These are phyloP conservation scores for Scaptomyza tumidula DNA, from an alignment of 2,888 invertebrate species.

Conservation along the genomic window DNA sequence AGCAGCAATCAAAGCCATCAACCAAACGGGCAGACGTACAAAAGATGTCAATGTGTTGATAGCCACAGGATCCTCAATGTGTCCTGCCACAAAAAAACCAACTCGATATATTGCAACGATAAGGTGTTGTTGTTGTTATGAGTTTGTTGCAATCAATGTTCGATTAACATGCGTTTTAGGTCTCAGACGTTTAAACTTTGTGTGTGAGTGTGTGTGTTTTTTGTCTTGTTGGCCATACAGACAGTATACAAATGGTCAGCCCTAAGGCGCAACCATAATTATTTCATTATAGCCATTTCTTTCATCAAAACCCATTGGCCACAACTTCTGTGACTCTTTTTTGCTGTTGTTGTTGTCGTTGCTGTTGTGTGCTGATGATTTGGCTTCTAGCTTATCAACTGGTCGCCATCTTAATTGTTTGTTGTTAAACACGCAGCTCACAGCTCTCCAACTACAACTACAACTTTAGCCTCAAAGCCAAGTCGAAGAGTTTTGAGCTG, in stretches of 20 bases:
- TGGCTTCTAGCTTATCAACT: slow-evolving; percentile 73
- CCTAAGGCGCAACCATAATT: slow-evolving; percentile 77
- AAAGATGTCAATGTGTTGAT: slow-evolving; percentile 63
- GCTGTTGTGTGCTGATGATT: slow-evolving; percentile 67
- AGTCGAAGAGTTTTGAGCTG: neutral
- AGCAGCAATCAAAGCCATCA: slow-evolving; percentile 74
- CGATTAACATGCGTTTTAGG: slow-evolving; percentile 74
- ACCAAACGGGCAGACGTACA: slow-evolving; percentile 49
- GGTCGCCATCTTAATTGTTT: slow-evolving; percentile 82
- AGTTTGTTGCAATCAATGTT: slow-evolving; percentile 67
- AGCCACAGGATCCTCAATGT: slow-evolving; percentile 39
- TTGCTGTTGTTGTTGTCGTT: slow-evolving; percentile 21
- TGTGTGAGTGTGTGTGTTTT: neutral
- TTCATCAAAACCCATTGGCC: slow-evolving; percentile 70
- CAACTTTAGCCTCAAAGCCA: slow-evolving; percentile 21
- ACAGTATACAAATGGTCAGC: slow-evolving; percentile 61
- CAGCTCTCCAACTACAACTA: slow-evolving; percentile 28
- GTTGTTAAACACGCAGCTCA: slow-evolving; percentile 80
- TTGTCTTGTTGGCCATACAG: slow-evolving; percentile 22
- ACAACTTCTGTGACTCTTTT: slow-evolving; percentile 66
- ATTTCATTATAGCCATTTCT: slow-evolving; percentile 81
- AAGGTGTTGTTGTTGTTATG: slow-evolving; percentile 56
- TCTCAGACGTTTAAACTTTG: slow-evolving; percentile 33
- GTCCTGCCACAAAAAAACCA: slow-evolving; percentile 55
- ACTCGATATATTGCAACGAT: slow-evolving; percentile 60